Evolutionary conservation across 2,888 invertebrate species (phyloP).

Genomic region (Drosophila dives): DNA sequence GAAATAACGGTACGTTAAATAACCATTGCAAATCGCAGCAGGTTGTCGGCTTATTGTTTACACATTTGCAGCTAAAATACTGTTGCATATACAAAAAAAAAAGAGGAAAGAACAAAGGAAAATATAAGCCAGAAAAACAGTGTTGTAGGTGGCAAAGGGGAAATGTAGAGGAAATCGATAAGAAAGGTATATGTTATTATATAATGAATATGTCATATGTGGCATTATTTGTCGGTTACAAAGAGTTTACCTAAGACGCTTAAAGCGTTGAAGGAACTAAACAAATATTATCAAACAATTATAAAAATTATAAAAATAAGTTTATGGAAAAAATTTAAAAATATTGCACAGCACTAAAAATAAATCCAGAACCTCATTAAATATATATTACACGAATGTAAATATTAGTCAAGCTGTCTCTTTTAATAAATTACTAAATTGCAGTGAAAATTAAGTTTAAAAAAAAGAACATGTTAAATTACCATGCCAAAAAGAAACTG

Average conservation of each 20-base stretch:
- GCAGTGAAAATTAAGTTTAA: background rate
- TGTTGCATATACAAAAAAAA: slow-evolving; percentile 12
- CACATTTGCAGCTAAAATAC: slow-evolving; percentile 25
- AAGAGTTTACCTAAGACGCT: background rate
- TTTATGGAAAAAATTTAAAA: background rate
- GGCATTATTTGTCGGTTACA: background rate
- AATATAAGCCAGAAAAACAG: slow-evolving; percentile 1
- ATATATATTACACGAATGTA: background rate
- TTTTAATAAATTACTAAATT: background rate
- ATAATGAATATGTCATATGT: background rate
- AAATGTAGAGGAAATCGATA: background rate
- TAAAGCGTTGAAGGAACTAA: background rate
- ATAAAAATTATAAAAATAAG: background rate
- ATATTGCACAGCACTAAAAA: background rate
- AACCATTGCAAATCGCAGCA: slow-evolving; percentile 55
- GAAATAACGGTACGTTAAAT: slow-evolving; percentile 46
- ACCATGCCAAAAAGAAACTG: background rate
- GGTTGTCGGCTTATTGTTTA: slow-evolving; percentile 42
- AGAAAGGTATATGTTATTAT: background rate
- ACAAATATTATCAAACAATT: background rate
- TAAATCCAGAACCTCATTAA: background rate
- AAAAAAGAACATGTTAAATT: background rate
- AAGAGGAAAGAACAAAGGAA: slow-evolving; percentile 25
- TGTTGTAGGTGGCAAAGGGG: slow-evolving; percentile 4
- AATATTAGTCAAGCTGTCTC: background rate